Conservation (phyloP, 2,113 vertebrate genomes). For the Gnathonemus echidnorhynchus region DNA sequence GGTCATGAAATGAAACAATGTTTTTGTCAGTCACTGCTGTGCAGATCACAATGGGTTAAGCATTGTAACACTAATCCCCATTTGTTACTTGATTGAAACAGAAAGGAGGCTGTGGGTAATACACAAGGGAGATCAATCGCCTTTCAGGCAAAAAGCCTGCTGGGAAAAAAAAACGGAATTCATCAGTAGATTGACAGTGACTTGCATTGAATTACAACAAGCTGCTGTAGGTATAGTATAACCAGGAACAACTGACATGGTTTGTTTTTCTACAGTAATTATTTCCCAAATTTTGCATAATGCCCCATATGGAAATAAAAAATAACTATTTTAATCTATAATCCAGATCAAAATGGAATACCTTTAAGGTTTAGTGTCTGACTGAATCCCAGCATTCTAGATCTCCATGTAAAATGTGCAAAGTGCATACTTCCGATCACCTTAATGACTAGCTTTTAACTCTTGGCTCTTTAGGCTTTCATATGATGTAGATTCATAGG, state of each 20-base stretch:
- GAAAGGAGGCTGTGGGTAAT: conserved; percentile 5
- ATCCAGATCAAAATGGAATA: background rate
- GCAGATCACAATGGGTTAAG: conserved; percentile 2
- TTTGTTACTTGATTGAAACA: background rate
- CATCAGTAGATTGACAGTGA: background rate
- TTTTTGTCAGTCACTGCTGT: background rate
- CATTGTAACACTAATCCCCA: background rate
- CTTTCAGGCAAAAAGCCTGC: background rate
- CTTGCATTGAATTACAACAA: background rate
- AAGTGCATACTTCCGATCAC: background rate
- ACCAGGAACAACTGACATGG: background rate
- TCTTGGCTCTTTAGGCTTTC: background rate
- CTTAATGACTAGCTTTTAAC: background rate
- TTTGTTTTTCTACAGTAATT: background rate
- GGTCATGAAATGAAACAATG: background rate
- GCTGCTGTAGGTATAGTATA: background rate
- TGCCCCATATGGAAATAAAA: background rate
- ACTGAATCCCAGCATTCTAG: background rate
- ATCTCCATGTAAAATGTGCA: background rate
- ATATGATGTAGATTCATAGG: background rate
- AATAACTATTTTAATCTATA: background rate
- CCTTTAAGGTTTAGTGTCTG: background rate
- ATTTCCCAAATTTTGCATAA: background rate
- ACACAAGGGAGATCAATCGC: background rate
- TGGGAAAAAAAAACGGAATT: background rate